Base-by-base conservation (phyloP, 1,140 invertebrate species). In the Akabosia matsudoensis region DNA sequence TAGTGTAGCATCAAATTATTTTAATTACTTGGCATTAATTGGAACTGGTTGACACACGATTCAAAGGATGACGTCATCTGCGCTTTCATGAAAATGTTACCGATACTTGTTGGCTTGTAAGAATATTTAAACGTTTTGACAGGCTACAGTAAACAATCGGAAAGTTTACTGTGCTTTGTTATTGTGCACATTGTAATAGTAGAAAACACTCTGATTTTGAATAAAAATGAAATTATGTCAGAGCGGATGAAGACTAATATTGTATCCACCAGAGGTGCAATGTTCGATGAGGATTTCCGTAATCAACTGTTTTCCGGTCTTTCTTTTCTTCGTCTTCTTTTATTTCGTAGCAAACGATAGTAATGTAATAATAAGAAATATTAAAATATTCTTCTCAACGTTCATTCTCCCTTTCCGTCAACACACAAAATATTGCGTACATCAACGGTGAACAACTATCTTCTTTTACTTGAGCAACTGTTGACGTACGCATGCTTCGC, bases 291-390 rank as follows among this genome's bases (percentile, higher is more conserved):
- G 61, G 61, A 67, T 67, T 67, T 67, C 61, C 61, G 61, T 67
- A 67, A 67, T 67, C 61, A 30, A 67, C 28, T 31, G 61, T 31
- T 67, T 67, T 67, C 61, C 61, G 61, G 61, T 67, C 61, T 67
- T 67, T 67, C 61, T 67, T 67, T 56, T 56, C 54, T 56, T 67
- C 61, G 37, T 45, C 37, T 45, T 45, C 37, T 45, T 45, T 45
- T 45, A 10, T 18, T 45, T 45, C 18, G 37, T 18, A 18, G 7
- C 37, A 45, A 18, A 45, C 37, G 18, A 45, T 18, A 45, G 37
- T 18, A 45, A 45, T 45, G 18, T 45, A 10, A 45, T 7, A 7
- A 45, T 45, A 45, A 45, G 7, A 45, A 61, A 61, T 61, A 61
- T 61, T 61, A 61, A 10, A 61, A 10, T 45, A 45, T 45, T n/a